phyloP scores from a whole-genome alignment of 2,113 vertebrate species.

The Sinocyclocheilus anophthalmus region DNA sequence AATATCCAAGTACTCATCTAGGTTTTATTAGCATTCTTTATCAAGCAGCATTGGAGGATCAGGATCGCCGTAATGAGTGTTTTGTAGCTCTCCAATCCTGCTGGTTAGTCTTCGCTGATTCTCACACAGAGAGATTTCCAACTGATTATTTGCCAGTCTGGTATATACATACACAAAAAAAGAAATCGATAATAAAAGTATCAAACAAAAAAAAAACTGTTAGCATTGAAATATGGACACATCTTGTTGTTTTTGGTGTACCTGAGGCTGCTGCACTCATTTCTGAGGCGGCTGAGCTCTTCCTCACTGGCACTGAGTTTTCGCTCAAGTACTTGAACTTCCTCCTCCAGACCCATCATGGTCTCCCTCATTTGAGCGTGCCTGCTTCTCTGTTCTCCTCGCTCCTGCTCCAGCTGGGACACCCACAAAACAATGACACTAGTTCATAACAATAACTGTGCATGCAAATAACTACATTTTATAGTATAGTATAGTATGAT shows the following conservation, averaged over 20 bases:
- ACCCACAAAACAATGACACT: background rate
- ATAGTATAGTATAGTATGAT: background rate
- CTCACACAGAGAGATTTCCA: conserved; percentile 76
- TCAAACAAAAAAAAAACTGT: background rate
- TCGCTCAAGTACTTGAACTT: conserved; percentile 75
- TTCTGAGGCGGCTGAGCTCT: conserved; percentile 74
- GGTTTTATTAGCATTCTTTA: conserved; percentile 73
- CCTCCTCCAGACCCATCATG: conserved; percentile 75
- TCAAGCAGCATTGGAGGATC: too few species aligned
- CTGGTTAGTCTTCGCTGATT: conserved; percentile 72
- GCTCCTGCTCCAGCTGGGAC: conserved; percentile 78
- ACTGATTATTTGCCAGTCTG: conserved; percentile 79
- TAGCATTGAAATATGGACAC: background rate
- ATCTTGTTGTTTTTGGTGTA: conserved; percentile 45
- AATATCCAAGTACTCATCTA: background rate
- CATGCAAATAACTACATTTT: background rate
- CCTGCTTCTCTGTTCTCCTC: conserved; percentile 74
- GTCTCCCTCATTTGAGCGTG: conserved; percentile 74
- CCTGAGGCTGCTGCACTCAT: conserved; percentile 77
- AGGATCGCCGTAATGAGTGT: too few species aligned
- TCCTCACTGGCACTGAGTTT: conserved; percentile 71
- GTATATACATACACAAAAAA: conserved; percentile 49
- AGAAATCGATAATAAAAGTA: background rate
- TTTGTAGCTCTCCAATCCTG: conserved; percentile 78
- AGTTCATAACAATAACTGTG: background rate